Conservation (phyloP, 2,113 vertebrate genomes). For the Vicugna pacos region DNA sequence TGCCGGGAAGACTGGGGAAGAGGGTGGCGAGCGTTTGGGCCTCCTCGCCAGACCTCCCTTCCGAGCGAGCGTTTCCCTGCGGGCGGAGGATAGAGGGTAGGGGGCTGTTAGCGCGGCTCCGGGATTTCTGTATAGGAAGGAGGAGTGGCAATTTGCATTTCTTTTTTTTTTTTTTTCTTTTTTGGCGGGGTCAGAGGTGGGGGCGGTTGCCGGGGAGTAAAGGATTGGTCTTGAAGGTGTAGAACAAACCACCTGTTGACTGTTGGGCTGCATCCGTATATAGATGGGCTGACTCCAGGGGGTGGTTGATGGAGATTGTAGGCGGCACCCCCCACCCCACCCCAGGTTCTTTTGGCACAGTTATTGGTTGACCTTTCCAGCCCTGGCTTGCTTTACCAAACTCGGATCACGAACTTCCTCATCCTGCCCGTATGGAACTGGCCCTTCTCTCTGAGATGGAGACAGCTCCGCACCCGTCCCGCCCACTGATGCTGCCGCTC, state of each 20-base stretch:
- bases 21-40: background rate
- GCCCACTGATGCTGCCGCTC: too few relatives aligned
- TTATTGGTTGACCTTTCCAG: background rate
- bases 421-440: fast-evolving
- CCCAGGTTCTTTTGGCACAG: too few relatives aligned
- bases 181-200: background rate
- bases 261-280: background rate
- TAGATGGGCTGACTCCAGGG: background rate
- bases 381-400: background rate
- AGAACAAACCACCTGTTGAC: background rate
- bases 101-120: background rate
- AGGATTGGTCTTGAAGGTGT: background rate
- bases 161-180: background rate
- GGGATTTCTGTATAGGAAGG: background rate
- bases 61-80: fast-evolving
- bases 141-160: background rate
- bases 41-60: background rate
- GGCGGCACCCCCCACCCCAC: background rate
- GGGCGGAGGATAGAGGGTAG: background rate
- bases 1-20: fast-evolving
- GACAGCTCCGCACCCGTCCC: too few relatives aligned
- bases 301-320: background rate
- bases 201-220: background rate
- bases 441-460: background rate
- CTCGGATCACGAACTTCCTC: background rate